Evolutionary conservation across 2,113 vertebrate genomes (phyloP).

Genomic region (Chascanopsetta lugubris): DNA sequence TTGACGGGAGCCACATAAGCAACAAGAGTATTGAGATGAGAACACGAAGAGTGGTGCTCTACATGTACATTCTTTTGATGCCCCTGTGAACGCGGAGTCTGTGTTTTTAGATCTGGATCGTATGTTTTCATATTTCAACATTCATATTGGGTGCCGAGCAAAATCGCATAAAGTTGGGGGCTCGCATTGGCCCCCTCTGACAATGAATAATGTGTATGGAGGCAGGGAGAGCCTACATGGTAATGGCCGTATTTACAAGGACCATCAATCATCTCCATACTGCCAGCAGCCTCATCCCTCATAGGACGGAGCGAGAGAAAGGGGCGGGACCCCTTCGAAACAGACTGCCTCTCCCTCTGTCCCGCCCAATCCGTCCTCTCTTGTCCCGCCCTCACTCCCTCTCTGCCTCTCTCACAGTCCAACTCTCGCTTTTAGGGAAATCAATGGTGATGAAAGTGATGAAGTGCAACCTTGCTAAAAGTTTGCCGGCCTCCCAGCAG

Average conservation of each 20-base stretch:
- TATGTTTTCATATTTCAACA: conserved; percentile 31
- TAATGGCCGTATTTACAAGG: conserved; percentile 75
- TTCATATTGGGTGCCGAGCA: conserved; percentile 60
- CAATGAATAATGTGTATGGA: conserved; percentile 73
- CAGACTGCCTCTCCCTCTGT: conserved; percentile 40
- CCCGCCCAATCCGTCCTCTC: background rate
- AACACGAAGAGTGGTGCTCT: conserved; percentile 1
- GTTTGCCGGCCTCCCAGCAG: conserved; percentile 15
- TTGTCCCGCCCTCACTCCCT: background rate
- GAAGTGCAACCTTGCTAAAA: conserved; percentile 25
- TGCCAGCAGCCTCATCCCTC: conserved; percentile 62
- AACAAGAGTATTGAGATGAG: conserved; percentile 47
- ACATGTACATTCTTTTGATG: conserved; percentile 23
- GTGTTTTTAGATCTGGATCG: conserved; percentile 5
- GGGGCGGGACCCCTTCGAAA: conserved; percentile 54
- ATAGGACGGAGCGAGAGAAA: conserved; percentile 49
- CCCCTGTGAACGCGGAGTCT: background rate
- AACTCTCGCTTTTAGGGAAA: conserved; percentile 58
- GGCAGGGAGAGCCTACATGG: conserved; percentile 60
- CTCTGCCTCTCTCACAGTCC: conserved; percentile 2
- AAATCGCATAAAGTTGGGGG: conserved; percentile 74
- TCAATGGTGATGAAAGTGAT: conserved; percentile 62
- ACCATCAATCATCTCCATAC: conserved; percentile 76
- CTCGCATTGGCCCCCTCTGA: conserved; percentile 61
- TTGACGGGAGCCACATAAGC: conserved; percentile 33